Conservation (phyloP, 2,797 vertebrate genomes). For the Halcyon smyrnensis region DNA sequence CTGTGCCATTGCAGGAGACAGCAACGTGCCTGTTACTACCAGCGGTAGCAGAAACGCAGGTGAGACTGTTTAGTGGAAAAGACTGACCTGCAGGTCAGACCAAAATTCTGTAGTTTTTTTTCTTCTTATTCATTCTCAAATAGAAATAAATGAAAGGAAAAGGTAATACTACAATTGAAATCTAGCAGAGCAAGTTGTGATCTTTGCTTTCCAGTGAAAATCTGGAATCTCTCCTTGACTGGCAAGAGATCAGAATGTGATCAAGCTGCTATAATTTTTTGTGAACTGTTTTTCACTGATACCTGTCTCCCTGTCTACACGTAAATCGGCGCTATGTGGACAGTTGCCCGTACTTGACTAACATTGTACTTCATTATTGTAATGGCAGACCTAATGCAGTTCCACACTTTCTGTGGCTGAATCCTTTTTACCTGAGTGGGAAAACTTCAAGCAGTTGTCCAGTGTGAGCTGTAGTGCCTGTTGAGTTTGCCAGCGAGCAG, state of each 20-base stretch:
- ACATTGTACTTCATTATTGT: background rate
- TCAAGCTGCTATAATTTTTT: background rate
- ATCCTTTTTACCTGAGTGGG: background rate
- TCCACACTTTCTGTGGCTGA: background rate
- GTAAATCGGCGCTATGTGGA: background rate
- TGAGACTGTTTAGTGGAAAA: background rate
- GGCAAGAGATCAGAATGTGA: background rate
- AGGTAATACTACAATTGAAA: background rate
- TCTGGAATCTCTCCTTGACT: background rate
- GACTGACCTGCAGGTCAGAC: background rate
- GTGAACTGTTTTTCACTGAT: background rate
- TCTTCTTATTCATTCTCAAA: fast-evolving
- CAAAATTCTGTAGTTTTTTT: background rate
- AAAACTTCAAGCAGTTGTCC: background rate
- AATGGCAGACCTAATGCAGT: background rate
- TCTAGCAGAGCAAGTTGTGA: background rate
- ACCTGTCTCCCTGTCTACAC: background rate
- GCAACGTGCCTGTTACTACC: background rate
- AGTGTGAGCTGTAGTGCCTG: background rate
- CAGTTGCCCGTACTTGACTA: background rate
- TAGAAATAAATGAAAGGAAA: background rate
- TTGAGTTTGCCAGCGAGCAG: background rate
- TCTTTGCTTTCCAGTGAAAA: background rate
- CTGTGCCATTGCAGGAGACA: background rate
- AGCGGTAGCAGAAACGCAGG: background rate